Evolutionary conservation across 2,888 invertebrate species (phyloP).

Genomic region (Trachelus iudaicus): DNA sequence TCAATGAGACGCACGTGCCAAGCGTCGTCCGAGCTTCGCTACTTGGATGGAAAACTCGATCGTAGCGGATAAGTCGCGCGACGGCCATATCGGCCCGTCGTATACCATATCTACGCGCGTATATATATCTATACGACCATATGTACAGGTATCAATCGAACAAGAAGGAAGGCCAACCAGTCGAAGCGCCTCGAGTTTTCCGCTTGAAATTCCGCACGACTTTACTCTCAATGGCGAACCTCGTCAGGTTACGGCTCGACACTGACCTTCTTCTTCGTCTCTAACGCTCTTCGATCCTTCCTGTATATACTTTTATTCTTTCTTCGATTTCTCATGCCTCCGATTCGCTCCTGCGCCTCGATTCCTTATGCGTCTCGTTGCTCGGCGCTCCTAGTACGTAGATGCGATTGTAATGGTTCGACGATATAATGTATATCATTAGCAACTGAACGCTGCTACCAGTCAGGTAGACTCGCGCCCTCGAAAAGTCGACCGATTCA

Average conservation of each 20-base stretch:
- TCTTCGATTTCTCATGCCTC: background rate
- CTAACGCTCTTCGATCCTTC: background rate
- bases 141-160: background rate
- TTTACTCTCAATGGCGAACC: background rate
- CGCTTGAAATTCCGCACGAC: background rate
- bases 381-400: background rate
- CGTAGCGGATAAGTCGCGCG: background rate
- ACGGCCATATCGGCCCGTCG: background rate
- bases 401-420: background rate
- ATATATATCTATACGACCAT: background rate
- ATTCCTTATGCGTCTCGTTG: background rate
- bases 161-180: background rate
- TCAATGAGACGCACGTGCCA: background rate
- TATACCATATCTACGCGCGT: background rate
- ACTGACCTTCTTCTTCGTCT: background rate
- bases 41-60: background rate
- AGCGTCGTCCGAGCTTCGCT: background rate
- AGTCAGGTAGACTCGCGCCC: background rate
- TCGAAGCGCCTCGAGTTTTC: background rate
- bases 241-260: background rate
- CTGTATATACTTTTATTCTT: background rate
- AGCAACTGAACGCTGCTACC: background rate
- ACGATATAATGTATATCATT: background rate
- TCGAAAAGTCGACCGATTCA: constrained; percentile 13
- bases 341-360: background rate